Base-by-base conservation (phyloP, 2,888 invertebrate species). In the Macaria liturata region DNA sequence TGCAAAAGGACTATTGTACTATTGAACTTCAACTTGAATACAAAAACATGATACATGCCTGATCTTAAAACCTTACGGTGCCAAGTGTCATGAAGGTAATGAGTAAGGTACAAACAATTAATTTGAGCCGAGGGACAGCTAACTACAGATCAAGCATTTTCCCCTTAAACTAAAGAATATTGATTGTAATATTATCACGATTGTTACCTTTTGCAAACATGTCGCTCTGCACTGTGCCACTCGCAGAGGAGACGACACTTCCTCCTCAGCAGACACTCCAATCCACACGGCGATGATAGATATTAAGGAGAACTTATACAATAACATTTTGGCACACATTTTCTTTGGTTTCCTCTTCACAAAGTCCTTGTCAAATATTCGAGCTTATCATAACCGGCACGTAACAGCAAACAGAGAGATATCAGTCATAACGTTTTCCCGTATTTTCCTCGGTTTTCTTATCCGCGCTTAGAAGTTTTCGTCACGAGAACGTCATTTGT, bases 191-290 rank as follows among this genome's bases (percentile, higher is more conserved):
- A 20, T 20, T 20, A 20, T 20, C 20, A 20, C 20, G 20, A 20
- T 0, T 32, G 48, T 52, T 91, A 95, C 95, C 94, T 94, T 94
- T 92, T 94, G 94, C 75, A 95, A 92, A 85, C 95, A 95, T 69
- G 94, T 94, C 68, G 95, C 95, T 83, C 95, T 88, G 83, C 95
- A 95, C 75, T 95, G 95, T 70, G 95, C 95, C 70, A 95, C 95
- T 75, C 95, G 93, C 68, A 95, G 85, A 59, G 95, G 95, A 73
- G 95, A 95, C 62, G 94, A 94, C 70, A 95, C 94, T 81, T 95
- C 94, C 88, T 94, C 94, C 74, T 94, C 94, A 68, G 93, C 94
- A 54, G 80, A 72, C 80, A 88, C 91, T 80, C 86, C 90, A 86
- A 90, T 90, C 91, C 91, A 89, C 72, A 86, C 82, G 74, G 86